Evolutionary conservation across 1,140 invertebrate genomes (phyloP).

Genomic region (Magallana gigas): DNA sequence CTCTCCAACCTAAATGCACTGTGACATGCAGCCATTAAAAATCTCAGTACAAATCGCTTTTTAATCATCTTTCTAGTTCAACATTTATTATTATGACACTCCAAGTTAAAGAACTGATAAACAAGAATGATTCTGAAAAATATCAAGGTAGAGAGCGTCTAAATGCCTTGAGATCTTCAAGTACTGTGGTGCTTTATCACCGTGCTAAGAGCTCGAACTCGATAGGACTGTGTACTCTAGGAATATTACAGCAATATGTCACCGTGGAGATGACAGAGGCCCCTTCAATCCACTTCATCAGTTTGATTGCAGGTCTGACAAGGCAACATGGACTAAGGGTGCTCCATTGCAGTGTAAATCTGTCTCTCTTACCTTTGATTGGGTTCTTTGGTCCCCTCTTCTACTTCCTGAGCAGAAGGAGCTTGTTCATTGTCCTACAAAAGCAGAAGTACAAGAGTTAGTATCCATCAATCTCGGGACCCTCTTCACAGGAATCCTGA

Average conservation of each 20-base stretch:
- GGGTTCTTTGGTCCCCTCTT: conserved; percentile 9
- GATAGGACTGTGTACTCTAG: conserved; percentile 12
- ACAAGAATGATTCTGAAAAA: conserved; percentile 5
- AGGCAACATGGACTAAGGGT: background rate
- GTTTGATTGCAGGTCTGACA: background rate
- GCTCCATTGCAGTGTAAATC: conserved; percentile 21
- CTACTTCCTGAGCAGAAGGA: background rate
- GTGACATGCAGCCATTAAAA: background rate
- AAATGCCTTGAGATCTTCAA: background rate
- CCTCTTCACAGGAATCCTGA: background rate
- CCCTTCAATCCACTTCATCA: background rate
- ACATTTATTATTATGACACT: conserved; percentile 35
- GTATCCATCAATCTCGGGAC: background rate
- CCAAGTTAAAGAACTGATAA: conserved; percentile 5
- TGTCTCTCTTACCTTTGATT: conserved; percentile 25
- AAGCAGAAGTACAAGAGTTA: conserved; percentile 15
- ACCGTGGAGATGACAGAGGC: conserved; percentile 29
- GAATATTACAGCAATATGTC: conserved; percentile 34
- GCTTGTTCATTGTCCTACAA: conserved; percentile 33
- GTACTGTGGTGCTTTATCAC: conserved; percentile 30
- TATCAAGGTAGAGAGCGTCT: conserved; percentile 17
- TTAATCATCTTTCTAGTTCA: conserved; percentile 17
- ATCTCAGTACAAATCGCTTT: conserved; percentile 13
- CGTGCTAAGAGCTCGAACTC: background rate
- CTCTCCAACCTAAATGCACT: background rate